Base-by-base conservation (phyloP, 1,140 invertebrate species). In the Philopotamus ludificatus region DNA sequence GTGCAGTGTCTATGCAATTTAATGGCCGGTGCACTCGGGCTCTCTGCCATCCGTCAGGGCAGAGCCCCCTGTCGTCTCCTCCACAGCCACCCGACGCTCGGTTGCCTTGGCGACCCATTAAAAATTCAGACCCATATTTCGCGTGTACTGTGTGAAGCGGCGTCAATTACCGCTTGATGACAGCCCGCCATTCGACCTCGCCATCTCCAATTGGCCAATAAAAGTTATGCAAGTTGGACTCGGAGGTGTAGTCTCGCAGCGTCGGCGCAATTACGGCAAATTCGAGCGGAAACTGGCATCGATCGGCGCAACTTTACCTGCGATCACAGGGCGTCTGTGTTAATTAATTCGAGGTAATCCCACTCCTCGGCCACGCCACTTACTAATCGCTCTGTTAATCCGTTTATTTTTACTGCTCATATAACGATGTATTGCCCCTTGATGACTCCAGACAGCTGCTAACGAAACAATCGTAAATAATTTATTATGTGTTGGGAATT, bases 11-110 rank as follows among this genome's bases (percentile, higher is more conserved):
- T 22, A 21, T 60, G 57, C 57, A 60, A 60, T 60, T 60, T 60
- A 47, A 60, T 60, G 57, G 42, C 1, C 8, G 57, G 4, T 26
- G 42, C n/a, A 47, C 57, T 39, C 10, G 18, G 15, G 16, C 20
- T 12, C 53, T 47, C 57, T 47, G 44, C 25, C 57, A 60, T 60
- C 44, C 44, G 42, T 60, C 57, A 60, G 23, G 57, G 47, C 15
- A 57, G 8, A 41, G 39, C 18, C 47, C 12, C 15, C 15, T 9
- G 21, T 22, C 39, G 16, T 58, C 39, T 41, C 18, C 39, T n/a
- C 9, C 18, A 9, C 15, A 58, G 3, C 39, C 55, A 12, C 55
- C 55, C 34, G n/a, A n/a, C 10, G 15, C 3, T 3, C 23, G 12
- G 4, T 15, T 4, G 4, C 12, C n/a, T n/a, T 2, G 34, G n/a